phyloP scores from a whole-genome alignment of 2,113 vertebrate species.

The human (Homo sapiens) region DNA sequence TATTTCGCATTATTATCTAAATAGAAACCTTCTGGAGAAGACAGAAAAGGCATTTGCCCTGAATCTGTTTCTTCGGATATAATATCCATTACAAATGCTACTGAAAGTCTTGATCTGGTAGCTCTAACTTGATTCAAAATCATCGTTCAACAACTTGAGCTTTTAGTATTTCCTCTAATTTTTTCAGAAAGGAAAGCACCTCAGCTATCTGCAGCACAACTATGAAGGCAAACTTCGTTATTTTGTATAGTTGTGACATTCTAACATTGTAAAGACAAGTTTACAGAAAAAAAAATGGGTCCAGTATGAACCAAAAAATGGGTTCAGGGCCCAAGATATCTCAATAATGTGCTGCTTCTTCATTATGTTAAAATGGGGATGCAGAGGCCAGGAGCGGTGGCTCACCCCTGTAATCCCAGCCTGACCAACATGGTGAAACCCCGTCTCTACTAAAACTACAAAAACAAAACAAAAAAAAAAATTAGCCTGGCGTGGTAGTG shows the following conservation, averaged over 20 bases:
- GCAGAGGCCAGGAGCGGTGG: too few species aligned
- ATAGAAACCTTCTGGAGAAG: background rate
- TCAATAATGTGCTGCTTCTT: background rate
- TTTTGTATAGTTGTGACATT: slow-evolving; percentile 37
- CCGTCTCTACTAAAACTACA: too few species aligned
- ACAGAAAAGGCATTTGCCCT: background rate
- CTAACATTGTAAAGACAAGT: slow-evolving; percentile 52
- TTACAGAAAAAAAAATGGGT: slow-evolving; percentile 50
- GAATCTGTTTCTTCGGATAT: slow-evolving; percentile 30
- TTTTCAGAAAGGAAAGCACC: slow-evolving; percentile 67
- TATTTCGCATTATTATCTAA: background rate
- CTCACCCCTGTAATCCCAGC: too few species aligned
- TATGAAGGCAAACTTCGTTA: slow-evolving; percentile 30
- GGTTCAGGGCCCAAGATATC: background rate
- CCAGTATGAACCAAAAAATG: background rate
- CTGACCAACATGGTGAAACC: too few species aligned
- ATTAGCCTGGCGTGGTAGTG: too few species aligned
- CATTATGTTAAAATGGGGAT: background rate
- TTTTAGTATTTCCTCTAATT: slow-evolving; percentile 70
- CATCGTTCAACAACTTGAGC: slow-evolving; percentile 61
- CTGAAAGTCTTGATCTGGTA: slow-evolving; percentile 21
- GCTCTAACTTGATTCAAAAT: slow-evolving; percentile 15
- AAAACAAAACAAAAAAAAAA: too few species aligned
- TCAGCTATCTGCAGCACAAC: slow-evolving; percentile 47
- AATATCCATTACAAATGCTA: slow-evolving; percentile 6